Percentiles rank a stretch among this genome's conserved stretches.
These are phyloP conservation scores for Lasioglossum malachurum DNA, from an alignment of 2,888 invertebrate genomes.

Conservation along the genomic window DNA sequence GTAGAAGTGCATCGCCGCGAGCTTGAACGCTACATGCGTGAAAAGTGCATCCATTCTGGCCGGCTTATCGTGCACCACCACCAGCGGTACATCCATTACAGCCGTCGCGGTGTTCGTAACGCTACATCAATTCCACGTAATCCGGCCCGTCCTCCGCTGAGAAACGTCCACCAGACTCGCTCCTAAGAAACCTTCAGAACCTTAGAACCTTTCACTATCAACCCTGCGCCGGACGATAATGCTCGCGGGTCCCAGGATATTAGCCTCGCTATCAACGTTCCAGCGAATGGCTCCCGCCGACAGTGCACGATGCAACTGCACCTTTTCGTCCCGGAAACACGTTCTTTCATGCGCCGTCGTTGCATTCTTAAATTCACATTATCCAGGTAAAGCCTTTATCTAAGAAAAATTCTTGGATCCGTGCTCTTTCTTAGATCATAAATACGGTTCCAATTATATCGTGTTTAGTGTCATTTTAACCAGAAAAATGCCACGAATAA, in stretches of 20 bases:
- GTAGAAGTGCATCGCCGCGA: conserved; percentile 44
- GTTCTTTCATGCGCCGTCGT: not conserved
- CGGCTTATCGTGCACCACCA: conserved; percentile 57
- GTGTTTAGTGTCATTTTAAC: no score
- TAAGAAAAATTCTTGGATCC: no score
- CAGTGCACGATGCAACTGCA: not conserved
- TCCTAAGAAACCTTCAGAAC: conserved; percentile 29
- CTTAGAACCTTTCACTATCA: conserved; percentile 49
- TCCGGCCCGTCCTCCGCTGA: conserved; percentile 42
- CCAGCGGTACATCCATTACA: conserved; percentile 58
- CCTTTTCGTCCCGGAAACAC: not conserved
- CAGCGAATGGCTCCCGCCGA: not conserved
- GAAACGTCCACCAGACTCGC: conserved; percentile 30
- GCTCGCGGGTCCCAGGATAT: conserved; percentile 20
- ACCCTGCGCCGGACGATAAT: conserved; percentile 38
- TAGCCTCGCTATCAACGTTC: conserved; percentile 4
- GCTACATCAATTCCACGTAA: conserved; percentile 60
- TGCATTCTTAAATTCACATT: not conserved
- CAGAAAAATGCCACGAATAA: no score
- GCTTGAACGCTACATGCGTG: conserved; percentile 55
- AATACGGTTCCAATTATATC: no score
- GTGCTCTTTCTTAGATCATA: no score
- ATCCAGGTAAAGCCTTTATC: no score
- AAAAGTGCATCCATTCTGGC: conserved; percentile 60
- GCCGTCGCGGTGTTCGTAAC: conserved; percentile 57